Evolutionary conservation across 2,888 invertebrate genomes (phyloP).

Genomic region (Dysmachus trigonus): DNA sequence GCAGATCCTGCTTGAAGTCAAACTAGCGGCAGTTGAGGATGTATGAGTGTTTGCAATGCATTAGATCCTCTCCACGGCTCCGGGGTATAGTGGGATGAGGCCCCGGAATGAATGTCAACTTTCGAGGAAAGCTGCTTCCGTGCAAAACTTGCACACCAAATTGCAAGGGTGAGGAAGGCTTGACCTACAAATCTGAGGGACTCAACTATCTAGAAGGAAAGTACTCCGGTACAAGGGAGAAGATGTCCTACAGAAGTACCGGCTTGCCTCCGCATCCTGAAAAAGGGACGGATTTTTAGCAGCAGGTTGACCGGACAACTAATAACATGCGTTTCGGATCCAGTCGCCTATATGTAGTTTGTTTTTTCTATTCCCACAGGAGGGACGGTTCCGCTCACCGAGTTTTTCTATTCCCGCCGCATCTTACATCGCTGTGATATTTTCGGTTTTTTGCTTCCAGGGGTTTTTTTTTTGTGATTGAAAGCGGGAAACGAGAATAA

Average conservation of each 20-base stretch:
- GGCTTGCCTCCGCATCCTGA: neutral
- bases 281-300: neutral
- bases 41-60: neutral
- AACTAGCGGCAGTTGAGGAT: neutral
- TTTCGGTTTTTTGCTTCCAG: neutral
- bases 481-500: neutral
- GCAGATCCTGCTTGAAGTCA: neutral
- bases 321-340: no score
- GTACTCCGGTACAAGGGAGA: neutral
- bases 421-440: neutral
- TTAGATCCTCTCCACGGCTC: neutral
- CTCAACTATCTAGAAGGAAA: neutral
- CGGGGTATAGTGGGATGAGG: neutral
- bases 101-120: neutral
- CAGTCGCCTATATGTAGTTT: neutral
- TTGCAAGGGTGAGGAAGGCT: neutral
- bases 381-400: neutral
- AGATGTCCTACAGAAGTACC: neutral
- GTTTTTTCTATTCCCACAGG: neutral
- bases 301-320: neutral
- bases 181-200: neutral
- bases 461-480: neutral
- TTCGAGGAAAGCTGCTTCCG: neutral
- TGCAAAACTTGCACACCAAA: neutral
- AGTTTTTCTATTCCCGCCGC: neutral